Conservation (phyloP, 1,140 invertebrate species). For the Leptopilina boulardi region DNA sequence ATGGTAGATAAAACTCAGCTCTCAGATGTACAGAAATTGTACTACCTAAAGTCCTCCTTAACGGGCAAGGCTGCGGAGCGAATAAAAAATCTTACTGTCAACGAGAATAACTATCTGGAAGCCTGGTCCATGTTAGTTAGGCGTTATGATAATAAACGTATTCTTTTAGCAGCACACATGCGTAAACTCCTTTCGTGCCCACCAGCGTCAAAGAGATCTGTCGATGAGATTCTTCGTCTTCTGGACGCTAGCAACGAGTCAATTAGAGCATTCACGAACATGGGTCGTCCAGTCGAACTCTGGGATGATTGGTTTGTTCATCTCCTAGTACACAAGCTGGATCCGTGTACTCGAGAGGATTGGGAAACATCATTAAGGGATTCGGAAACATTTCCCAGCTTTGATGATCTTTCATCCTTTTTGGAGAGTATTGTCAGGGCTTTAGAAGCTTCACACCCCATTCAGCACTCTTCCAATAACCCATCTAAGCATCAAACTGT, state of each 20-base stretch:
- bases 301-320: constrained; percentile 33
- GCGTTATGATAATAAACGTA: neutral
- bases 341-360: neutral
- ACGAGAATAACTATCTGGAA: too few relatives aligned
- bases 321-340: constrained; percentile 27
- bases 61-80: neutral
- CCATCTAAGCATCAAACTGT: neutral
- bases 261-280: neutral
- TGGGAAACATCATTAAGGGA: constrained; percentile 7
- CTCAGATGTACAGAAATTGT: too few relatives aligned
- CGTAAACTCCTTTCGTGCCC: neutral
- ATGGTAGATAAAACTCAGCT: too few relatives aligned
- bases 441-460: neutral
- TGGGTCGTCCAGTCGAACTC: neutral
- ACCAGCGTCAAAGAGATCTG: neutral
- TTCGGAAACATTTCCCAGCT: neutral
- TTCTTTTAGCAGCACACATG: neutral
- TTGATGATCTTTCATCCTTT: neutral
- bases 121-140: neutral
- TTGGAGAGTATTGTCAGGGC: neutral
- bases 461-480: neutral
- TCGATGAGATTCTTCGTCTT: neutral
- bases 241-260: neutral
- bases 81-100: too few relatives aligned
- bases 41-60: too few relatives aligned